phyloP scores from a whole-genome alignment of 2,888 invertebrate species.

The Hyppa rectilinea region DNA sequence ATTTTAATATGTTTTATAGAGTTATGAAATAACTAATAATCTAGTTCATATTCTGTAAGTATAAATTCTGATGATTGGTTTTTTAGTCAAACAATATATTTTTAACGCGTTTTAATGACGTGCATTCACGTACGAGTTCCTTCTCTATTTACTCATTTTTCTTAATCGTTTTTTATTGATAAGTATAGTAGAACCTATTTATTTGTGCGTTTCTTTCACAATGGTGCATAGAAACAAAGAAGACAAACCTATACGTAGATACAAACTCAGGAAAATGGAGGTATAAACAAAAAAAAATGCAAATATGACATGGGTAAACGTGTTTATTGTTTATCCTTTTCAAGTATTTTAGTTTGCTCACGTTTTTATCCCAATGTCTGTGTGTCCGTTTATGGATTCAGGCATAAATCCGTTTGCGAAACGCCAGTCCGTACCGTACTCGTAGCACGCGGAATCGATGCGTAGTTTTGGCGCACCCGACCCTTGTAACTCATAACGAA shows the following conservation, averaged over 20 bases:
- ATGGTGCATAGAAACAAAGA: conserved; percentile 19
- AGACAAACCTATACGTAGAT: background rate
- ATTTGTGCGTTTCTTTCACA: conserved; percentile 2
- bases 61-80: background rate
- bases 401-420: conserved; percentile 85
- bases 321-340: conserved; percentile 67
- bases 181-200: background rate
- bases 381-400: conserved; percentile 78
- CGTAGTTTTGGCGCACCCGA: conserved; percentile 82
- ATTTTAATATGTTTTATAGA: background rate
- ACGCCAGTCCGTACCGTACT: conserved; percentile 71
- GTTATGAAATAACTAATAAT: background rate
- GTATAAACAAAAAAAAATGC: conserved; percentile 42
- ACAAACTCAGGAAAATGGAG: conserved; percentile 20
- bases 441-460: conserved; percentile 77
- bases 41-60: too few species aligned
- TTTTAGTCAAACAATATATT: background rate
- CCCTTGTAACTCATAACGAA: conserved; percentile 80
- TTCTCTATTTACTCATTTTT: too few species aligned
- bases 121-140: background rate
- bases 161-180: too few species aligned
- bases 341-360: conserved; percentile 62
- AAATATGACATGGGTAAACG: conserved; percentile 63
- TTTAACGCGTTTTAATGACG: background rate
- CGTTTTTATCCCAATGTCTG: conserved; percentile 66